A percentile compares a stretch with the other conserved stretches of the same genome.
These are phyloP conservation scores for Leptopterna dolabrata DNA, from an alignment of 2,888 invertebrate genomes.

Conservation along the genomic window DNA sequence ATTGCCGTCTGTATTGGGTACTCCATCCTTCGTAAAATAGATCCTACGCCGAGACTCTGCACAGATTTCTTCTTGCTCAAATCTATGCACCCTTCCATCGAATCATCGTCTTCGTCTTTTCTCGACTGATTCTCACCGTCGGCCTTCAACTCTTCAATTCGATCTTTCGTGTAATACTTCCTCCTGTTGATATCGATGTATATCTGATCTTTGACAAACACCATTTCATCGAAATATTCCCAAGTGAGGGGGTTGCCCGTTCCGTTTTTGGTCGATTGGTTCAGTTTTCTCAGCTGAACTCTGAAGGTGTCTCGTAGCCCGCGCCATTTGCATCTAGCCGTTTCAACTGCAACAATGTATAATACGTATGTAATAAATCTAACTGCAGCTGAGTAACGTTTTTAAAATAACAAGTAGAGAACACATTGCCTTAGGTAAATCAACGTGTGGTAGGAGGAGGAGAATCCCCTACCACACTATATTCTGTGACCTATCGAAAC, in stretches of 20 bases:
- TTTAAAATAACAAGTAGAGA: too few relatives aligned
- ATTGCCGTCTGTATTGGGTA: slow-evolving; percentile 19
- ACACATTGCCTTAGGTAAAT: too few relatives aligned
- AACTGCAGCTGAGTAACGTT: too few relatives aligned
- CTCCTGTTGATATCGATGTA: slow-evolving; percentile 55
- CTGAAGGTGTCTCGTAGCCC: slow-evolving; percentile 56
- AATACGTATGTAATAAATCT: not conserved
- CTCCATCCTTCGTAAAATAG: not conserved
- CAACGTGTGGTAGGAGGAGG: too few relatives aligned
- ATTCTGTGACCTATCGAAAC: too few relatives aligned
- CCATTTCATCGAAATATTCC: slow-evolving; percentile 58
- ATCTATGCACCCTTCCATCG: not conserved
- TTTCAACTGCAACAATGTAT: slow-evolving; percentile 53
- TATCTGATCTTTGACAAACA: slow-evolving; percentile 57
- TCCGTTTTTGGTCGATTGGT: slow-evolving; percentile 31
- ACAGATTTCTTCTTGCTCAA: not conserved
- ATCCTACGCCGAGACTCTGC: not conserved
- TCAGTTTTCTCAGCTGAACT: slow-evolving; percentile 55
- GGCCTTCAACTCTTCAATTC: not conserved
- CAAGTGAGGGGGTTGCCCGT: slow-evolving; percentile 42
- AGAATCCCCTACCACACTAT: too few relatives aligned
- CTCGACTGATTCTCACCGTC: not conserved
- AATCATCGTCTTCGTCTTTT: slow-evolving; percentile 25
- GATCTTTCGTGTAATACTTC: slow-evolving; percentile 26
- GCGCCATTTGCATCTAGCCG: slow-evolving; percentile 57